phyloP scores from a whole-genome alignment of 2,797 vertebrate species.

The Alectoris magna region DNA sequence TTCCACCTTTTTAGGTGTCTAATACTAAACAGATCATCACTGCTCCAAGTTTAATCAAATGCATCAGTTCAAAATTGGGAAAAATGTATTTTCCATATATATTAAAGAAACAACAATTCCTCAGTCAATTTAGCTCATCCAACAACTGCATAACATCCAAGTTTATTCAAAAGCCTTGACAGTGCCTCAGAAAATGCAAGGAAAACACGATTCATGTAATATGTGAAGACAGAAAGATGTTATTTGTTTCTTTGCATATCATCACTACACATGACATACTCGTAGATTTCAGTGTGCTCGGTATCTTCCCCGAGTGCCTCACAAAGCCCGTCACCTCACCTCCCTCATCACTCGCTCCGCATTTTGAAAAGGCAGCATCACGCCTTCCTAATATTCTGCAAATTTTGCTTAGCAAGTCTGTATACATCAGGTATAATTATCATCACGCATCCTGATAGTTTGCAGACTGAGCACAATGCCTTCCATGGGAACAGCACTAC shows the following conservation, averaged over 20 bases:
- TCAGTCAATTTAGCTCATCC: not conserved
- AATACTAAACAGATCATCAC: not conserved
- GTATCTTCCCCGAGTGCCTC: not conserved
- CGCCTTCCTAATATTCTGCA: not conserved
- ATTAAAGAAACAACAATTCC: not conserved
- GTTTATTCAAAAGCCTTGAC: not conserved
- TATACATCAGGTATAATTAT: not conserved
- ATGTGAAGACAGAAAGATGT: not conserved
- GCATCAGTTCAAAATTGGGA: not conserved
- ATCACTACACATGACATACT: not conserved
- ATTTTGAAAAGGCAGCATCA: not conserved
- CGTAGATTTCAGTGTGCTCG: not conserved
- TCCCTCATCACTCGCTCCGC: not conserved
- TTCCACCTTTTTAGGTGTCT: not conserved
- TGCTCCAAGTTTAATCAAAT: not conserved
- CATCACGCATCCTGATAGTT: not conserved
- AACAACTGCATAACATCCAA: not conserved
- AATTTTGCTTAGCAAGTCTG: not conserved
- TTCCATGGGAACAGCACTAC: not conserved
- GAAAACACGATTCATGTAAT: not conserved
- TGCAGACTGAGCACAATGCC: not conserved
- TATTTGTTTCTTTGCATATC: not conserved
- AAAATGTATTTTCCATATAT: not conserved
- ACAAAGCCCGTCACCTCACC: fast-evolving
- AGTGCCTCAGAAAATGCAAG: not conserved